Evolutionary conservation across 1,140 invertebrate genomes (phyloP).

Genomic region (Drosophila ambigua): DNA sequence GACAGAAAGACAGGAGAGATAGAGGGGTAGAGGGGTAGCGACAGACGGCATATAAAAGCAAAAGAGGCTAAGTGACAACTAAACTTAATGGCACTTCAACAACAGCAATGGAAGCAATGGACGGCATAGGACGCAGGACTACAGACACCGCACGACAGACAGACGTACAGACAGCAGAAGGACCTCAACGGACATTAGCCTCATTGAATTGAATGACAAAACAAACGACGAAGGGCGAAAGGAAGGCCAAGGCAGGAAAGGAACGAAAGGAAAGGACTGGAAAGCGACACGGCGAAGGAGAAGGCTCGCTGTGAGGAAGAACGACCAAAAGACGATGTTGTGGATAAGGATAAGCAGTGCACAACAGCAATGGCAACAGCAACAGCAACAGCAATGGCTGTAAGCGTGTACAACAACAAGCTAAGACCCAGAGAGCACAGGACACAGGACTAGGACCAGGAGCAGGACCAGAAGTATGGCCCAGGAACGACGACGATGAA

Average conservation of each 20-base stretch:
- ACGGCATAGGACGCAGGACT: slow-evolving; percentile 50
- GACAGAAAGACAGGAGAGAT: slow-evolving; percentile 5
- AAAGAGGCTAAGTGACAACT: slow-evolving; percentile 83
- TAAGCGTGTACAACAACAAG: slow-evolving; percentile 30
- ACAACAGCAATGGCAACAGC: slow-evolving; percentile 41
- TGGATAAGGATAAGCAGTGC: slow-evolving; percentile 79
- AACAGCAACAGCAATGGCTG: slow-evolving; percentile 14
- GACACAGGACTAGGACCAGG: too few species aligned
- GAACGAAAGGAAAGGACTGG: slow-evolving; percentile 6
- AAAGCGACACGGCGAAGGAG: slow-evolving; percentile 27
- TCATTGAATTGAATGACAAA: slow-evolving; percentile 83
- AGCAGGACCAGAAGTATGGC: too few species aligned
- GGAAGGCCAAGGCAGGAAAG: slow-evolving; percentile 1
- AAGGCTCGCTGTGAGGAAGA: slow-evolving; percentile 6
- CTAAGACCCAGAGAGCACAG: slow-evolving; percentile 13
- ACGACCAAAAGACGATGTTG: slow-evolving; percentile 61
- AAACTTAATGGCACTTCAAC: slow-evolving; percentile 83
- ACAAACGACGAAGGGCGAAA: slow-evolving; percentile 68
- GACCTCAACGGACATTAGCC: slow-evolving; percentile 82
- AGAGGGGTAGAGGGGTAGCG: background rate
- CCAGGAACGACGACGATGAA: slow-evolving; percentile 41
- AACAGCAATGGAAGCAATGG: slow-evolving; percentile 79
- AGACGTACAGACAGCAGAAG: slow-evolving; percentile 6
- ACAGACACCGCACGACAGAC: slow-evolving; percentile 38
- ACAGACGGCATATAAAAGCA: slow-evolving; percentile 75